Conservation (phyloP, 2,113 vertebrate species). For the Oophaga pumilio region DNA sequence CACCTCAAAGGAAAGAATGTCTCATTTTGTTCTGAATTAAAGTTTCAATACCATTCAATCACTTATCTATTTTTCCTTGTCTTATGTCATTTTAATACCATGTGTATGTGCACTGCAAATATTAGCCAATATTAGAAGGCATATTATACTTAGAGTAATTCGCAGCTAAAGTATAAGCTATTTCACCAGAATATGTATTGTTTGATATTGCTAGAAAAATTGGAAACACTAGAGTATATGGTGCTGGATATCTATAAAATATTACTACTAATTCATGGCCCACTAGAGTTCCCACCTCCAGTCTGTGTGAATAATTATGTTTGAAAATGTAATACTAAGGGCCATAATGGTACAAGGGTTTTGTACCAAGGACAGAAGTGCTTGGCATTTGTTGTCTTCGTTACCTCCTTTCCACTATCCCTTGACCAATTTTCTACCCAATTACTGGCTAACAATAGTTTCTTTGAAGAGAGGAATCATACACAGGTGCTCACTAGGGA, state of each 20-base stretch:
- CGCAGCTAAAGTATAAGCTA: neutral
- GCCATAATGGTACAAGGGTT: neutral
- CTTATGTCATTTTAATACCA: constrained; percentile 19
- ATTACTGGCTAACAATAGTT: no score
- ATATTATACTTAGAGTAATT: neutral
- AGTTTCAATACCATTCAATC: constrained; percentile 34
- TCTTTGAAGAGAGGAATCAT: no score
- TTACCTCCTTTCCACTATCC: no score
- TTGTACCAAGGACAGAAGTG: no score
- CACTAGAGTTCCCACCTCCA: neutral
- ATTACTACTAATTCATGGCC: neutral
- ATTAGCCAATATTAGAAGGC: neutral
- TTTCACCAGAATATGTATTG: neutral
- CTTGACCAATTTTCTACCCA: no score
- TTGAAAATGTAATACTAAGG: neutral
- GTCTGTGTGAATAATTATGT: neutral
- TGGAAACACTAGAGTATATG: neutral
- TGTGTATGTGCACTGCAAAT: neutral
- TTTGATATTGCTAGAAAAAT: neutral
- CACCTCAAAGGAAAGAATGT: constrained; percentile 38
- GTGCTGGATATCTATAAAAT: neutral
- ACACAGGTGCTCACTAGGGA: neutral
- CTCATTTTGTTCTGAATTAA: constrained; percentile 37
- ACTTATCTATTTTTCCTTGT: constrained; percentile 31
- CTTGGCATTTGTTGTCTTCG: no score